Evolutionary conservation across 2,113 vertebrate species (phyloP).

Genomic region (Silurus glanis): DNA sequence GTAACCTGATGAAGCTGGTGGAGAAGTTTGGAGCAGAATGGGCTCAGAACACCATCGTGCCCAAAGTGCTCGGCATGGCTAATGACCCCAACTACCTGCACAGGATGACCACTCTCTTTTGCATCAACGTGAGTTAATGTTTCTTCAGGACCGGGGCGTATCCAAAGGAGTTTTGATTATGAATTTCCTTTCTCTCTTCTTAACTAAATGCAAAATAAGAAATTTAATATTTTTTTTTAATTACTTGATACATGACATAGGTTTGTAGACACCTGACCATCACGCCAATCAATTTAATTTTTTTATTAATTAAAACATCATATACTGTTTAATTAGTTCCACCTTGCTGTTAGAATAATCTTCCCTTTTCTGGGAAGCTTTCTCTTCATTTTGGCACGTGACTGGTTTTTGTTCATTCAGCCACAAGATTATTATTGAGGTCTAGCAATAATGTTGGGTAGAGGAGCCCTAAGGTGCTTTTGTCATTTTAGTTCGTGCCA

Average conservation of each 20-base stretch:
- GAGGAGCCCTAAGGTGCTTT: background rate
- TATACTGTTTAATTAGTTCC: background rate
- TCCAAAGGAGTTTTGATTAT: background rate
- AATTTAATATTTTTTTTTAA: no score
- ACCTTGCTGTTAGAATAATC: background rate
- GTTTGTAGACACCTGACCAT: background rate
- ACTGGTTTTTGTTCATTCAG: background rate
- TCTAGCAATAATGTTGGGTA: background rate
- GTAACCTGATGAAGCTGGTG: conserved; percentile 86
- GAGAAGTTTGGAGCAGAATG: conserved; percentile 89
- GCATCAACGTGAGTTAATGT: conserved; percentile 82
- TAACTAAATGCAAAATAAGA: no score
- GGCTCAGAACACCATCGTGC: conserved; percentile 88
- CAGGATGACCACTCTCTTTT: conserved; percentile 91
- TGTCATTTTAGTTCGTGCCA: background rate
- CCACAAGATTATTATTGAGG: background rate
- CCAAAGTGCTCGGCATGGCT: conserved; percentile 88
- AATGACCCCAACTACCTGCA: conserved; percentile 89
- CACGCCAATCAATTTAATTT: background rate
- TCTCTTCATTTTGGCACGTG: background rate
- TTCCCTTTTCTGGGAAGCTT: background rate
- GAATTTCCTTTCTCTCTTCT: background rate
- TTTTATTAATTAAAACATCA: background rate
- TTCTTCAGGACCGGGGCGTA: background rate
- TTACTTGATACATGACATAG: no score